These are phyloP conservation scores for Hecatera dysodea DNA, from an alignment of 2,888 invertebrate genomes.

Conservation along the genomic window DNA sequence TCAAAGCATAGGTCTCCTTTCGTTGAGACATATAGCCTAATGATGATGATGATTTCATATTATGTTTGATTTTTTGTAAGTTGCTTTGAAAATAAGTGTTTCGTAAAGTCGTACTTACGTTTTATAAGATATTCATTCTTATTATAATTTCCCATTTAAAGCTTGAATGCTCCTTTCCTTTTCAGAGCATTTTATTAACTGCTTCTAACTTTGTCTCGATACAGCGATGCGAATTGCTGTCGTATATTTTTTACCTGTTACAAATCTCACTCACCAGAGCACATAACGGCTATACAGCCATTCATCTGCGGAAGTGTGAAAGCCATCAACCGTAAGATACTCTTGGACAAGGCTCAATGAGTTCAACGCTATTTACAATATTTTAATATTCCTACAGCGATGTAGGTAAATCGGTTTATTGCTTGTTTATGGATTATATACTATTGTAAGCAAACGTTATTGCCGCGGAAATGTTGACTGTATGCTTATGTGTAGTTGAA, in stretches of 20 bases:
- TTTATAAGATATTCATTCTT: neutral
- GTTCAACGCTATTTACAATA: constrained; percentile 37
- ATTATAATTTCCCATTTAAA: neutral
- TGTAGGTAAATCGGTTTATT: constrained; percentile 52
- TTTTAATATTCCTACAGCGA: constrained; percentile 54
- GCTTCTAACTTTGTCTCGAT: neutral
- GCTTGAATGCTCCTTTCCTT: neutral
- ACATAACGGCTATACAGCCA: neutral
- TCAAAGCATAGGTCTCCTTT: constrained; percentile 7
- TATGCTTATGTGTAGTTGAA: constrained; percentile 7
- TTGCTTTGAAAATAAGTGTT: neutral
- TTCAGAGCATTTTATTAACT: neutral
- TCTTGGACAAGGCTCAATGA: constrained; percentile 49
- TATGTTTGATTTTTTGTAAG: neutral
- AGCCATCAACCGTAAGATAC: constrained; percentile 44
- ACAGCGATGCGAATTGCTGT: neutral
- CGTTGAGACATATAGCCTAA: constrained; percentile 12
- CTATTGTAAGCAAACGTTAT: constrained; percentile 33
- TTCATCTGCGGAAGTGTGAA: constrained; percentile 49
- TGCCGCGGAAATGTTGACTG: constrained; percentile 29
- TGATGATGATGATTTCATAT: neutral
- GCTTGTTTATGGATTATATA: constrained; percentile 32
- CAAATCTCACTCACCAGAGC: neutral
- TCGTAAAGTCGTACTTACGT: neutral
- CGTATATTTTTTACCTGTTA: neutral